phyloP scores from a whole-genome alignment of 1,140 invertebrate species.

The Halyomorpha halys region DNA sequence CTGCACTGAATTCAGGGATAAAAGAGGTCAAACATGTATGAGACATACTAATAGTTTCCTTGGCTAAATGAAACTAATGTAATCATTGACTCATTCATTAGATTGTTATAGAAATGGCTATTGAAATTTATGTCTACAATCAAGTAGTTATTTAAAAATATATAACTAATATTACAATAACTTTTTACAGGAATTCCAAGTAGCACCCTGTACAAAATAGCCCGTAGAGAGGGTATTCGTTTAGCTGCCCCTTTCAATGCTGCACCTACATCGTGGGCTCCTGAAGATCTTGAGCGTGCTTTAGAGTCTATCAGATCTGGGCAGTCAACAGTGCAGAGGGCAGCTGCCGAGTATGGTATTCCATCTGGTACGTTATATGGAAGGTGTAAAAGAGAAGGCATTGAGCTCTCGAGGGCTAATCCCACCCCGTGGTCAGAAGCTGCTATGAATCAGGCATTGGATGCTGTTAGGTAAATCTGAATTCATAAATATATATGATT shows the following conservation, averaged over 20 bases:
- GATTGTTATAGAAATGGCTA: too few relatives aligned
- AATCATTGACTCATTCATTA: too few relatives aligned
- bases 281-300: conserved; percentile 69
- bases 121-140: too few relatives aligned
- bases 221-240: conserved; percentile 73
- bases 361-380: conserved; percentile 76
- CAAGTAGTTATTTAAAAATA: too few relatives aligned
- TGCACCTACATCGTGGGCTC: conserved; percentile 78
- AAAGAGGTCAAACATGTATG: too few relatives aligned
- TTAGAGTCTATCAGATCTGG: conserved; percentile 71
- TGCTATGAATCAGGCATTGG: conserved; percentile 77
- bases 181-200: conserved; percentile 57
- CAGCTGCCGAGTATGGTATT: conserved; percentile 72
- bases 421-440: conserved; percentile 82
- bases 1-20: too few relatives aligned
- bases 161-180: not conserved
- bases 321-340: conserved; percentile 72
- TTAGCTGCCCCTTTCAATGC: conserved; percentile 78
- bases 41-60: too few relatives aligned
- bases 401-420: conserved; percentile 72
- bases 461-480: conserved; percentile 61
- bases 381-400: conserved; percentile 75
- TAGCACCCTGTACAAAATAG: conserved; percentile 82
- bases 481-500: too few relatives aligned
- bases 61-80: too few relatives aligned